Evolutionary conservation across 2,113 vertebrate genomes (phyloP), one percentile per base, ranked within the genome.

Genomic region (Campylorhamphus procurvoides): DNA sequence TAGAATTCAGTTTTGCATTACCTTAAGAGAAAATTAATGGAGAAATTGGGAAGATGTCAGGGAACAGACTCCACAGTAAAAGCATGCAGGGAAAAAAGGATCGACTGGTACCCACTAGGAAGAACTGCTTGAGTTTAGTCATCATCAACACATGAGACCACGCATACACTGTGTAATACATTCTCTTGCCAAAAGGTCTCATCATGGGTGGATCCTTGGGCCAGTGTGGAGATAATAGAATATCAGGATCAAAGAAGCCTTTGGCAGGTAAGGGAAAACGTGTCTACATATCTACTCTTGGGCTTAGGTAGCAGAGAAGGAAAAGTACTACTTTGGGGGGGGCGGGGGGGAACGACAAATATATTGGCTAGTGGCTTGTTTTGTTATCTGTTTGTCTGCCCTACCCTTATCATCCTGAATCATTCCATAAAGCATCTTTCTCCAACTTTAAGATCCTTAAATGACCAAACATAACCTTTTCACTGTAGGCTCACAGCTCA

Each of bases 361-460:
- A 49, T 28, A 56, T 50, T 75, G 42, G 18, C 39, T 58, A 77
- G 44, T 47, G 49, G 39, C 22, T 95, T 84, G 33, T 84, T 92
- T 94, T 79, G 67, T 84, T 79, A 47, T 7, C 28, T 50, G 28
- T 93, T 86, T 75, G 8, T 42, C 81, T 83, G 39, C 29, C 56
- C 62, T 78, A 62, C 50, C 87, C 87, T 75, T 63, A 67, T 62
- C 95, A 94, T 72, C 86, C 90, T 81, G 67, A 69, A 56, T 79
- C 59, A 93, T 95, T 93, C 91, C 83, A 92, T 96, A 94, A 97
- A 97, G 80, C 68, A 28, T 56, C 35, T 56, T 97, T 89, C 85
- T 96, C 50, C 91, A 74, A 85, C 71, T 82, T 93, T 83, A 95
- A 94, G 94, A 90, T 66, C 75, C 83, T 87, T 81, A 89, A 90